Conservation (phyloP, 2,888 invertebrate species). For the Octonoba sinensis region DNA sequence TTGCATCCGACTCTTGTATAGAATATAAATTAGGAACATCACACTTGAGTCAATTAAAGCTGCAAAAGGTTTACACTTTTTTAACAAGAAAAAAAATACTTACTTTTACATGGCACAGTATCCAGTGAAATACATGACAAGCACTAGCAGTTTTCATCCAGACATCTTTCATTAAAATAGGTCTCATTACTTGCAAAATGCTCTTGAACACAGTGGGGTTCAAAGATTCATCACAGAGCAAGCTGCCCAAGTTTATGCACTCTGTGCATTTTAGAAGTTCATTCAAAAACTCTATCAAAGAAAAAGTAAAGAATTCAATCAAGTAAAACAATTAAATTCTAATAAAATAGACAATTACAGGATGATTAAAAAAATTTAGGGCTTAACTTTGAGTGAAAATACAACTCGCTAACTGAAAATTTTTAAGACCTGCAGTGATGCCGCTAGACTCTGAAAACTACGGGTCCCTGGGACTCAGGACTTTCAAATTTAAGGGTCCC, state of each 20-base stretch:
- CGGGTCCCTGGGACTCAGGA: too few species aligned
- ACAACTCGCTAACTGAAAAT: too few species aligned
- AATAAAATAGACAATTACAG: background rate
- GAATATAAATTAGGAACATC: too few species aligned
- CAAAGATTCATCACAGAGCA: constrained; percentile 41
- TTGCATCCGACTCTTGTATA: too few species aligned
- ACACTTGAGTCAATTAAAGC: too few species aligned
- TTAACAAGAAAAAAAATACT: background rate
- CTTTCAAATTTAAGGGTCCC: too few species aligned
- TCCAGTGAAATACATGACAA: constrained; percentile 33
- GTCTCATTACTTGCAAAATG: constrained; percentile 31
- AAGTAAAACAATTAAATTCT: background rate
- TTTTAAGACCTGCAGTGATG: too few species aligned
- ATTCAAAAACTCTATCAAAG: constrained; percentile 28
- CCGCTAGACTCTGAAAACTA: too few species aligned
- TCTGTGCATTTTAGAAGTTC: background rate
- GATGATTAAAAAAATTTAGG: constrained; percentile 1
- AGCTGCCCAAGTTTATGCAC: constrained; percentile 3
- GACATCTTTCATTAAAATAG: constrained; percentile 44
- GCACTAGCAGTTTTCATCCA: constrained; percentile 47
- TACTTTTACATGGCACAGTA: constrained; percentile 38
- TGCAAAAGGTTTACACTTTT: too few species aligned
- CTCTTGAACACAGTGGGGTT: constrained; percentile 43
- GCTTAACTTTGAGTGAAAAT: too few species aligned
- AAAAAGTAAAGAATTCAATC: background rate